A percentile compares a stretch with the other conserved stretches of the same genome.
Evolutionary conservation across 2,113 vertebrate genomes (phyloP).

Genomic region (Stigmatopora argus): DNA sequence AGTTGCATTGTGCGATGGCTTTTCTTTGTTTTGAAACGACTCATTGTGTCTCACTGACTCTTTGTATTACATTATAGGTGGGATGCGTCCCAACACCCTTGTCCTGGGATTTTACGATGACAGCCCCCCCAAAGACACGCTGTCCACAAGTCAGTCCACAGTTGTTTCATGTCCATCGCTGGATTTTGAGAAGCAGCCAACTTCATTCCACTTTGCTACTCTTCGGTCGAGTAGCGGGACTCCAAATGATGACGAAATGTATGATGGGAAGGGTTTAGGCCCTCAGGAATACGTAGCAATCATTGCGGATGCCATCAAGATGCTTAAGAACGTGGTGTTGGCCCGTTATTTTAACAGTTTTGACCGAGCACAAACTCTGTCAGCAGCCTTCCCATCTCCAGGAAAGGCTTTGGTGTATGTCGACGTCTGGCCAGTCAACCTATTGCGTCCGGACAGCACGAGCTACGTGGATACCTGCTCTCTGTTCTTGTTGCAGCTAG

Average conservation of each 20-base stretch:
- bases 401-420: slow-evolving; percentile 65
- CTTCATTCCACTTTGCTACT: slow-evolving; percentile 66
- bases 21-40: not conserved
- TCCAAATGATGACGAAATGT: slow-evolving; percentile 38
- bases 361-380: slow-evolving; percentile 62
- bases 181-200: slow-evolving; percentile 16
- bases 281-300: slow-evolving; percentile 80
- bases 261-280: slow-evolving; percentile 65
- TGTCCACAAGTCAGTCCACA: slow-evolving; percentile 46
- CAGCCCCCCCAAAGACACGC: slow-evolving; percentile 63
- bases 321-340: slow-evolving; percentile 83
- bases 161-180: slow-evolving; percentile 19
- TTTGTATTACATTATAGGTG: slow-evolving; percentile 62
- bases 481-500: slow-evolving; percentile 87
- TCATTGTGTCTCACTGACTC: not conserved
- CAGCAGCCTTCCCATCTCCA: slow-evolving; percentile 12
- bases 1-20: not conserved
- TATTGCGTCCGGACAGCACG: slow-evolving; percentile 80
- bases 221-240: slow-evolving; percentile 36
- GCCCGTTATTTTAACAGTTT: slow-evolving; percentile 79
- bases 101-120: slow-evolving; percentile 84
- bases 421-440: slow-evolving; percentile 86
- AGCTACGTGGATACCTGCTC: slow-evolving; percentile 87
- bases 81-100: slow-evolving; percentile 88
- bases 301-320: slow-evolving; percentile 83